Evolutionary conservation across 2,888 invertebrate species (phyloP), one percentile per base, ranked within the genome.

Genomic region (Ectemnius continuus): DNA sequence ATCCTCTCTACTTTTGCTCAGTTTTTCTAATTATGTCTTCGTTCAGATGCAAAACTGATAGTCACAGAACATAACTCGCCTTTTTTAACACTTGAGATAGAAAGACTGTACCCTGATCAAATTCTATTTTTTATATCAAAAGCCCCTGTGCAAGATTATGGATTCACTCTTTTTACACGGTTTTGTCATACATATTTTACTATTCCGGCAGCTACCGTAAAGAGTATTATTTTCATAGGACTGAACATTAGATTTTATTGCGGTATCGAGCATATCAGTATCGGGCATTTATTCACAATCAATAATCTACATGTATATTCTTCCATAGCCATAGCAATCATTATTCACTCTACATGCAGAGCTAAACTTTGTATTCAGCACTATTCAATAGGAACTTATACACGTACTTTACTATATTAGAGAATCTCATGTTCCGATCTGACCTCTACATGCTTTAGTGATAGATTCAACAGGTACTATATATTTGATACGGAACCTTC

Each of bases 221-320:
- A 36, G 28, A 28, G 58, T 28, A n/a, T 67, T 73, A 58, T 77
- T 71, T 73, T 11, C 59, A 70, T 67, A 76, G 67, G 13, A 45
- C 62, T 14, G 48, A 61, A 61, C 61, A 68, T 62, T 63, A 48
- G 70, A 61, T 69, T 84, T 65, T 67, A 70, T 82, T 79, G 78
- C 74, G 76, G 78, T 78, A 72, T 77, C 75, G 75, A 80, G 87
- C 88, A 88, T 88, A 88, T 88, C 88, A 86, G 78, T 87, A 86
- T 83, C 83, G 87, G 88, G 87, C 88, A 88, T 88, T 88, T 85
- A 79, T 76, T 70, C 71, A 73, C 73, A 75, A 75, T 77, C 80
- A 76, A 72, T 60, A 77, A 78, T 74, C 48, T 71, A 76, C 69
- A 61, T 71, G 57, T 62, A 62, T 59, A 82, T 79, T 79, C 61